phyloP scores from a whole-genome alignment of 2,888 invertebrate genomes.

The Andrena bucephala region DNA sequence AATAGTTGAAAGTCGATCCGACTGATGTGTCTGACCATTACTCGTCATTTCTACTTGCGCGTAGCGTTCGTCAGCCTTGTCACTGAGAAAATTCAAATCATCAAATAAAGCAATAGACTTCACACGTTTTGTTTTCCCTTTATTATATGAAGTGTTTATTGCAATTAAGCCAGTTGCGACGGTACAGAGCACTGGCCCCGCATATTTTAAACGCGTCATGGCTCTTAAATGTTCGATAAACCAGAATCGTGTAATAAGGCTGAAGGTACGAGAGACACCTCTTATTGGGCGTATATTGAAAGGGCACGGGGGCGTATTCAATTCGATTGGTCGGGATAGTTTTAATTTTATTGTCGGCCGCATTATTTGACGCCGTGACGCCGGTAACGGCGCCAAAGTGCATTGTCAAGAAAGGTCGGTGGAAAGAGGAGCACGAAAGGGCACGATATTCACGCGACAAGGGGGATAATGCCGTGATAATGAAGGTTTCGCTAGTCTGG shows the following conservation, averaged over 20 bases:
- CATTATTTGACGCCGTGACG: slow-evolving; percentile 16
- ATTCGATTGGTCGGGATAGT: background rate
- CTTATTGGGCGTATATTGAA: background rate
- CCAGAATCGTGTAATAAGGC: background rate
- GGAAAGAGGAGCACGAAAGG: slow-evolving; percentile 17
- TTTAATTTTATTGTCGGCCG: slow-evolving; percentile 34
- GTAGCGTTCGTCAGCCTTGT: too few species aligned
- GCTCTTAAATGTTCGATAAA: too few species aligned
- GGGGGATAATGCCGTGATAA: slow-evolving; percentile 20
- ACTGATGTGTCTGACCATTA: too few species aligned
- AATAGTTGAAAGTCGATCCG: too few species aligned
- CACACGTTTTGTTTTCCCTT: too few species aligned
- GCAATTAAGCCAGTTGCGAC: too few species aligned
- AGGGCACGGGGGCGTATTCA: background rate
- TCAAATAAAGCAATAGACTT: too few species aligned
- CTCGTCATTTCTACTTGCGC: too few species aligned
- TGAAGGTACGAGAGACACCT: background rate
- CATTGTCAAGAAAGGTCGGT: slow-evolving; percentile 28
- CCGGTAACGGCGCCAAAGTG: slow-evolving; percentile 30
- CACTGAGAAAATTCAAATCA: too few species aligned
- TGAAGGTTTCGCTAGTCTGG: background rate
- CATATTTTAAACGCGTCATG: too few species aligned
- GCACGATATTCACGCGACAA: background rate
- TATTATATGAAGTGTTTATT: too few species aligned
- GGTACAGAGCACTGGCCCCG: too few species aligned